Evolutionary conservation across 2,113 vertebrate species (phyloP).

Genomic region (Nyctibius bracteatus): DNA sequence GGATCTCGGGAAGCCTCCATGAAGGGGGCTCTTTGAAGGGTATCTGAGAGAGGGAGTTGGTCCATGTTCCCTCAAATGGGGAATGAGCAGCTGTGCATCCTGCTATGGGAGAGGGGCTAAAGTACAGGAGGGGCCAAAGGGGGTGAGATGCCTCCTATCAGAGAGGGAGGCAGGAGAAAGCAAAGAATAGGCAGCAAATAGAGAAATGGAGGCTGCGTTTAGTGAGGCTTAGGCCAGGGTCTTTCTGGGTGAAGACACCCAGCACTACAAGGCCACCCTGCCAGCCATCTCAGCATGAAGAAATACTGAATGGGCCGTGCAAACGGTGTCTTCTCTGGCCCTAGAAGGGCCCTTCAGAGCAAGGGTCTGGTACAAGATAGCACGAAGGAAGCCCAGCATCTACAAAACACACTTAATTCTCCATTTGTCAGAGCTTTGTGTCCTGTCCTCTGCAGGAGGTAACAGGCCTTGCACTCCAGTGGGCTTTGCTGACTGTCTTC

Average conservation of each 20-base stretch:
- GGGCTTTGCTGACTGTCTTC: not conserved
- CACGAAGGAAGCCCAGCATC: not conserved
- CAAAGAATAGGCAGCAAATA: not conserved
- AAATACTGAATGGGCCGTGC: not conserved
- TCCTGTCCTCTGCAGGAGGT: not conserved
- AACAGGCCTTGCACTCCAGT: not conserved
- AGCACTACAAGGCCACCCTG: not conserved
- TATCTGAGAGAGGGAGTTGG: not conserved
- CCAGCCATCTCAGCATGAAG: not conserved
- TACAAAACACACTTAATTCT: not conserved
- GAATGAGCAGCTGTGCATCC: accelerated
- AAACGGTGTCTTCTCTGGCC: not conserved
- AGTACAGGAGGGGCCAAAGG: not conserved
- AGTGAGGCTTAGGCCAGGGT: not conserved
- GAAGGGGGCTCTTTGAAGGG: not conserved
- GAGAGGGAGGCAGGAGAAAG: not conserved
- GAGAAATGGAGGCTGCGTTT: not conserved
- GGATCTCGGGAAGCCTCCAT: not conserved
- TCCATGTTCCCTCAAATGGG: not conserved
- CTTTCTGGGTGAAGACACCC: not conserved
- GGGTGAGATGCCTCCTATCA: not conserved
- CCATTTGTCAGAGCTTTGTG: not conserved
- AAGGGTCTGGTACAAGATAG: not conserved
- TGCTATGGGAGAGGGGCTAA: not conserved
- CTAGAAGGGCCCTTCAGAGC: not conserved